Conservation (phyloP, 2,888 invertebrate genomes). For the Thymelicus acteon region DNA sequence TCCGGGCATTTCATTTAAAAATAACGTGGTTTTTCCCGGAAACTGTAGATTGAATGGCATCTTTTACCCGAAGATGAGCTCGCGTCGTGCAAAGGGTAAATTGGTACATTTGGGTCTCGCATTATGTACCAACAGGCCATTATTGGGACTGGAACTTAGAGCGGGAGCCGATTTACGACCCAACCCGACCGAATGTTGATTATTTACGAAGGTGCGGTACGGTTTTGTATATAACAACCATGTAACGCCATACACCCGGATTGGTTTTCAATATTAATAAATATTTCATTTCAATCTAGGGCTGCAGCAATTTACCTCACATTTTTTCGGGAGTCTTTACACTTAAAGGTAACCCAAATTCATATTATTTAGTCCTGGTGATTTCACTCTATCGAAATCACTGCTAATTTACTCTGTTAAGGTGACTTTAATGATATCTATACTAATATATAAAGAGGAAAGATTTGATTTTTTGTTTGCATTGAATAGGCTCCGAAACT, state of each 20-base stretch:
- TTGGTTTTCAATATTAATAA: conserved; percentile 10
- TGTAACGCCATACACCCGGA: conserved; percentile 12
- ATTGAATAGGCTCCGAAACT: too few species aligned
- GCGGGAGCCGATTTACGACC: conserved; percentile 37
- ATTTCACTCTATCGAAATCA: too few species aligned
- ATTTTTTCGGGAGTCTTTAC: too few species aligned
- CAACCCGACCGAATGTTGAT: conserved; percentile 35
- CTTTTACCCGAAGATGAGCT: conserved; percentile 55
- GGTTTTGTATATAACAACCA: conserved; percentile 16
- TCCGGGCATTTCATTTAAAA: conserved; percentile 53
- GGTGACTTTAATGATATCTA: too few species aligned
- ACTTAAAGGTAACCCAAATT: too few species aligned
- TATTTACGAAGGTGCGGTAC: conserved; percentile 36
- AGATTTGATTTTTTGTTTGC: too few species aligned
- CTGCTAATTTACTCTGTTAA: too few species aligned
- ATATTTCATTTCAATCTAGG: background rate
- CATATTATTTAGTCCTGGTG: too few species aligned
- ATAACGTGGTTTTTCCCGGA: conserved; percentile 59
- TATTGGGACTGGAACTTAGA: conserved; percentile 61
- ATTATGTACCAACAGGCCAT: conserved; percentile 62
- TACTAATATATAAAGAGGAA: too few species aligned
- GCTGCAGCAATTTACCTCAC: too few species aligned
- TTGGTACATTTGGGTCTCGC: conserved; percentile 63
- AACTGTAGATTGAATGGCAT: conserved; percentile 62
- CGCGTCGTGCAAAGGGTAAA: conserved; percentile 60